Evolutionary conservation across 2,797 vertebrate species (phyloP), one percentile per base, ranked within the genome.

Genomic region (Kryptolebias ocellatus): DNA sequence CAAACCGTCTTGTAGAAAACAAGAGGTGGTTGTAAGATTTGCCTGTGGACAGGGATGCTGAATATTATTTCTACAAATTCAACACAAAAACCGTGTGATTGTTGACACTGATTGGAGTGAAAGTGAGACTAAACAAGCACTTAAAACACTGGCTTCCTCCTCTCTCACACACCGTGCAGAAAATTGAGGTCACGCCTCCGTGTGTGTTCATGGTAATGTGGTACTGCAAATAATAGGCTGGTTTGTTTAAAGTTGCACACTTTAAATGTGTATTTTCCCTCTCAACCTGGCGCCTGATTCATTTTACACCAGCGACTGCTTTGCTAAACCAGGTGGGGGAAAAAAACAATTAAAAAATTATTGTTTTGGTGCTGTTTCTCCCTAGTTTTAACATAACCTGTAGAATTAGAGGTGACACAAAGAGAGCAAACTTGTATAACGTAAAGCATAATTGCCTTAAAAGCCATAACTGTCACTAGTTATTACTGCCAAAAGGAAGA

Each of bases 231-330:
- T 92, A 90, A 86, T 83, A 80, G 86, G 83, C 60, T 60, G 85
- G 84, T 92, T 92, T 94, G 92, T 93, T 94, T 89, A 93, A 91
- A 91, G 85, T 77, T 49, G 88, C 85, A 77, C 79, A 85, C 87
- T 89, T 83, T 70, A 90, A 87, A 92, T 92, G 89, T 90, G 67
- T 89, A 89, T 94, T 85, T 85, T 90, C 87, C 89, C 87, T 90
- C 92, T 85, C 86, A 82, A 89, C 81, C 90, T 89, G 88, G 80
- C 89, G 90, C 84, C 81, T 83, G 84, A 80, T 89, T 89, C 60
- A 86, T 92, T 90, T 90, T 81, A 72, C 60, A 70, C 63, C 84
- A 76, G 74, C 59, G 63, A 64, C 81, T 70, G 1, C 8, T 83
- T 79, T 57, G 77, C 76, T 83, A 87, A 82, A 61, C 52, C 63